Conservation (phyloP, 2,797 vertebrate species). For the Gallirallus australis region DNA sequence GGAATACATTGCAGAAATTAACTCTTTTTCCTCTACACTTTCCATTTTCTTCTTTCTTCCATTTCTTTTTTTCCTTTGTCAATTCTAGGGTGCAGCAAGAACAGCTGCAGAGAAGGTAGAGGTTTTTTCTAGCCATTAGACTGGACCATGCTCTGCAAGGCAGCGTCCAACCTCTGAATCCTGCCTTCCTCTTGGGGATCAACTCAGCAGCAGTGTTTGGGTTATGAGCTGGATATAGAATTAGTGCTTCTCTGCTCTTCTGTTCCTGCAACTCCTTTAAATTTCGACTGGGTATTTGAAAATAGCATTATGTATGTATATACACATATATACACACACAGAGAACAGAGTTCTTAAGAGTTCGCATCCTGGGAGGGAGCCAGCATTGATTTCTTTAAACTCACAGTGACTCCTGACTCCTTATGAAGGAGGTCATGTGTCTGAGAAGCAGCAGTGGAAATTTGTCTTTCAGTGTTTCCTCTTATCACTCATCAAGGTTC, state of each 20-base stretch:
- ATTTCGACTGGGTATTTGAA: slow-evolving; percentile 19
- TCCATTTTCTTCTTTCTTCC: not conserved
- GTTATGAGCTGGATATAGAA: not conserved
- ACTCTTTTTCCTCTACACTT: not conserved
- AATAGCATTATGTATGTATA: not conserved
- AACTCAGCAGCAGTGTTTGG: not conserved
- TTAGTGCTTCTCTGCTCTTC: not conserved
- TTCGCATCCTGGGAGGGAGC: not conserved
- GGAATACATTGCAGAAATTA: not conserved
- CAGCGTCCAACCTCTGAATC: not conserved
- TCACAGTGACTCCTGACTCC: slow-evolving; percentile 42
- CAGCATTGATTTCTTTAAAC: slow-evolving; percentile 26
- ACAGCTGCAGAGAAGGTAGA: not conserved
- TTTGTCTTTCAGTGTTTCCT: slow-evolving; percentile 36
- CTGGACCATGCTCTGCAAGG: not conserved
- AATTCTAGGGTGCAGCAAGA: not conserved
- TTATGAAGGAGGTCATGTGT: slow-evolving; percentile 31
- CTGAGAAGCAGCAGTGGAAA: slow-evolving; percentile 47
- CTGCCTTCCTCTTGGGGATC: not conserved
- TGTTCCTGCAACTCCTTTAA: not conserved
- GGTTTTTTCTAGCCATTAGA: not conserved
- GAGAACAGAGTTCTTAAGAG: slow-evolving; percentile 1
- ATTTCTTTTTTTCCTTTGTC: not conserved
- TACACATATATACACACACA: not conserved
- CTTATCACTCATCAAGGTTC: slow-evolving; percentile 47